These are phyloP conservation scores for Osedax fenrisi DNA, from an alignment of 2,888 invertebrate genomes.

Conservation along the genomic window DNA sequence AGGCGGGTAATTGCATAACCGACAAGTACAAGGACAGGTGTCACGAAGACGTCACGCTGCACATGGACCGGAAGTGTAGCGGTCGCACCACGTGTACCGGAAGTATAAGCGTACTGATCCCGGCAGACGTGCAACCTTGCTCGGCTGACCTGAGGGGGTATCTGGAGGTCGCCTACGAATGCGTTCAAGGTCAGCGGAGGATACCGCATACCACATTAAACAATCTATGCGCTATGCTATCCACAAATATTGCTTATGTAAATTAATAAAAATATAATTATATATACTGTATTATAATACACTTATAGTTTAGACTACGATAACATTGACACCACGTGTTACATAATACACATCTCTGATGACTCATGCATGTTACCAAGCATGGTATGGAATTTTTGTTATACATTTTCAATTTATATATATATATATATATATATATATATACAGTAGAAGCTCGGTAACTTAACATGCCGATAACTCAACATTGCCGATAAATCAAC, in stretches of 20 bases:
- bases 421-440: no score
- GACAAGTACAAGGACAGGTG: slow-evolving; percentile 25
- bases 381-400: no score
- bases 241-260: neutral
- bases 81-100: slow-evolving; percentile 23
- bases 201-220: neutral
- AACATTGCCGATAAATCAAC: no score
- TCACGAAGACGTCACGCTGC: slow-evolving; percentile 29
- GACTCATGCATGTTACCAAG: no score
- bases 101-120: slow-evolving; percentile 19
- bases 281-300: no score
- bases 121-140: slow-evolving; percentile 25
- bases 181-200: slow-evolving; percentile 22
- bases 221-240: neutral
- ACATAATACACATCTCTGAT: no score
- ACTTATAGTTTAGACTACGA: no score
- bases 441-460: no score
- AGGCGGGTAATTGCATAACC: slow-evolving; percentile 2
- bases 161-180: slow-evolving; percentile 27
- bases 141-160: slow-evolving; percentile 20
- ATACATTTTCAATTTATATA: no score
- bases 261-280: neutral
- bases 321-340: no score
- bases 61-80: slow-evolving; percentile 27
- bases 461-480: no score